Conservation (phyloP, 2,113 vertebrate genomes). For the Bubo scandiacus region DNA sequence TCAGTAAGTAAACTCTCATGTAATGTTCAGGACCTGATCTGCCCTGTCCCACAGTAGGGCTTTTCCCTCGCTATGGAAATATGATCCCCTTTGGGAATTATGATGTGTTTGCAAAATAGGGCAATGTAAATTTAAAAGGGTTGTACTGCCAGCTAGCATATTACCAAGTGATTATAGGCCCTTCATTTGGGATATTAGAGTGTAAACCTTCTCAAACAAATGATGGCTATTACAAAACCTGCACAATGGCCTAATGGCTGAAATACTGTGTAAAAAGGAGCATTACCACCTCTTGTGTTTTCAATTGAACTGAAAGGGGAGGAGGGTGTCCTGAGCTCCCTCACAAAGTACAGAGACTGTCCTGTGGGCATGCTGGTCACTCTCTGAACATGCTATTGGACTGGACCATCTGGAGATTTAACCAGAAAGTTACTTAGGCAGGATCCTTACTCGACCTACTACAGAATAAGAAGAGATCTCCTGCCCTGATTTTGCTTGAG, state of each 20-base stretch:
- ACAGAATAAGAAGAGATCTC: background rate
- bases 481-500: background rate
- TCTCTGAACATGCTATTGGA: background rate
- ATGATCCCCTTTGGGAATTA: background rate
- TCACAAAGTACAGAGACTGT: background rate
- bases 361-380: too few relatives aligned
- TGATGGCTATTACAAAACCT: background rate
- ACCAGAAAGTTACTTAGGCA: background rate
- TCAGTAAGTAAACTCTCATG: background rate
- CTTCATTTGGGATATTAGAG: background rate
- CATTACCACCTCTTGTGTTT: conserved; percentile 1
- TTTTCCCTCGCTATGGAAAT: background rate
- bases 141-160: background rate
- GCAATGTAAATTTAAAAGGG: background rate
- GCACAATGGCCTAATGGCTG: background rate
- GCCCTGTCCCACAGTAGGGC: background rate
- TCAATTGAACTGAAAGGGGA: background rate
- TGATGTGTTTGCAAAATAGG: background rate
- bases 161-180: background rate
- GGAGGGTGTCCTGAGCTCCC: background rate
- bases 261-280: background rate
- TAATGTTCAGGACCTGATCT: background rate
- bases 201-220: background rate
- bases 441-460: background rate
- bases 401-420: background rate